phyloP scores from a whole-genome alignment of 2,888 invertebrate genomes.

The Drosophila meridiana region DNA sequence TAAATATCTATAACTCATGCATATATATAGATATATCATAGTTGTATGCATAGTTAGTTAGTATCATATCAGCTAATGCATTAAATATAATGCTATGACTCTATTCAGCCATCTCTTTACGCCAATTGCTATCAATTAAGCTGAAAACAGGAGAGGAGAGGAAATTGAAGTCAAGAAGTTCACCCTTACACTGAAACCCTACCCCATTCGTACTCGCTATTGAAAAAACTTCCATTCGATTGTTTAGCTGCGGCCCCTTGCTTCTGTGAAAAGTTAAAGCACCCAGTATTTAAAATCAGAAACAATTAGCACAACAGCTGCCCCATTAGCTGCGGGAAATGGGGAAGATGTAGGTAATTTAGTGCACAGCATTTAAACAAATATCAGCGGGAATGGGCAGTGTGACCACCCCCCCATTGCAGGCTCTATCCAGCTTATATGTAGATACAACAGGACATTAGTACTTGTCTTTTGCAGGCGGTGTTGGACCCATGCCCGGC shows the following conservation, averaged over 20 bases:
- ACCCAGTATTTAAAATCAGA: conserved; percentile 69
- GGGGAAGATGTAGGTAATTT: conserved; percentile 68
- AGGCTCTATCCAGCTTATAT: conserved; percentile 8
- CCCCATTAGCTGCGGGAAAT: conserved; percentile 61
- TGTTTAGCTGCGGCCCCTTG: conserved; percentile 9
- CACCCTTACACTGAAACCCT: background rate
- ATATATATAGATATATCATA: too few species aligned
- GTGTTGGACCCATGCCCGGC: conserved; percentile 37
- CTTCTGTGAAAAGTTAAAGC: conserved; percentile 37
- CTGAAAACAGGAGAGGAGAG: too few species aligned
- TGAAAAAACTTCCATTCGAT: background rate
- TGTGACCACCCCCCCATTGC: conserved; percentile 16
- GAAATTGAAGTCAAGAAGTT: background rate
- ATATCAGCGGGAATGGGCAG: conserved; percentile 56
- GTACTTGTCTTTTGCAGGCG: conserved; percentile 79
- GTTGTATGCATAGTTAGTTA: too few species aligned
- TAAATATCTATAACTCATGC: too few species aligned
- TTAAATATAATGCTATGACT: background rate
- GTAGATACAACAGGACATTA: conserved; percentile 71
- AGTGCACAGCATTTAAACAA: conserved; percentile 76
- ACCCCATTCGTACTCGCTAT: background rate
- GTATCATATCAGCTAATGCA: too few species aligned
- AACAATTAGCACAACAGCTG: conserved; percentile 79
- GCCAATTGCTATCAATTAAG: background rate
- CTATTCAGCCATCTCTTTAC: background rate